These are phyloP conservation scores for Oxycera nigricornis DNA, from an alignment of 2,888 invertebrate genomes.

Conservation along the genomic window DNA sequence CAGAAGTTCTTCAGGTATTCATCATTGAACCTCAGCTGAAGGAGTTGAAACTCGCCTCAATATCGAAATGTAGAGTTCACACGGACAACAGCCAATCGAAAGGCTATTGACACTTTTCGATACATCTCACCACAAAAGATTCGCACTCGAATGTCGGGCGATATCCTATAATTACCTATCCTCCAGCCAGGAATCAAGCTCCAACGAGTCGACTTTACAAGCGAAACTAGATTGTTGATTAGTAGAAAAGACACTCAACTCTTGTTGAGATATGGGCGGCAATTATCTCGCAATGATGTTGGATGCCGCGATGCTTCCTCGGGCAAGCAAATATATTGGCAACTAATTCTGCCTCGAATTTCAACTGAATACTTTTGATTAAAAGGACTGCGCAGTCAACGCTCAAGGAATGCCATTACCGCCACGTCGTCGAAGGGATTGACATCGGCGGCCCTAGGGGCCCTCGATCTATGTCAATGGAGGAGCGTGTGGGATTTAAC, in stretches of 20 bases:
- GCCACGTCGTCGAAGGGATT: slow-evolving; percentile 13
- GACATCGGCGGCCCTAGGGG: not conserved
- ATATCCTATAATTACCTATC: slow-evolving; percentile 27
- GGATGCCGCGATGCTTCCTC: slow-evolving; percentile 31
- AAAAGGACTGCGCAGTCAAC: not conserved
- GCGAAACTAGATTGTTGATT: not conserved
- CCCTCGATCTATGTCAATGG: slow-evolving; percentile 22
- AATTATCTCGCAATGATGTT: slow-evolving; percentile 45
- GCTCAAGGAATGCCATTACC: slow-evolving; percentile 28
- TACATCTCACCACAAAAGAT: too few species aligned
- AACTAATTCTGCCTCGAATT: slow-evolving; percentile 44
- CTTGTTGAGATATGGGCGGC: slow-evolving; percentile 30
- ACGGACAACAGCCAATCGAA: too few species aligned
- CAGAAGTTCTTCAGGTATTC: too few species aligned
- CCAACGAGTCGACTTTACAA: slow-evolving; percentile 2
- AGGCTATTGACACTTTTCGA: too few species aligned
- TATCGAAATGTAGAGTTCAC: too few species aligned
- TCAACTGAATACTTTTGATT: slow-evolving; percentile 41
- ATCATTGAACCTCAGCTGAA: too few species aligned
- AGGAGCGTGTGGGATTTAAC: slow-evolving; percentile 7
- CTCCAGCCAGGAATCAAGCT: not conserved
- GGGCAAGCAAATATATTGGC: slow-evolving; percentile 42
- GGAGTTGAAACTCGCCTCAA: too few species aligned
- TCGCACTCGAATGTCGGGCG: not conserved
- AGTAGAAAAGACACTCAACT: slow-evolving; percentile 21